Percentiles rank a stretch among this genome's conserved stretches.
Conservation (phyloP, 2,888 invertebrate genomes). For the Drosophila neonasuta region DNA sequence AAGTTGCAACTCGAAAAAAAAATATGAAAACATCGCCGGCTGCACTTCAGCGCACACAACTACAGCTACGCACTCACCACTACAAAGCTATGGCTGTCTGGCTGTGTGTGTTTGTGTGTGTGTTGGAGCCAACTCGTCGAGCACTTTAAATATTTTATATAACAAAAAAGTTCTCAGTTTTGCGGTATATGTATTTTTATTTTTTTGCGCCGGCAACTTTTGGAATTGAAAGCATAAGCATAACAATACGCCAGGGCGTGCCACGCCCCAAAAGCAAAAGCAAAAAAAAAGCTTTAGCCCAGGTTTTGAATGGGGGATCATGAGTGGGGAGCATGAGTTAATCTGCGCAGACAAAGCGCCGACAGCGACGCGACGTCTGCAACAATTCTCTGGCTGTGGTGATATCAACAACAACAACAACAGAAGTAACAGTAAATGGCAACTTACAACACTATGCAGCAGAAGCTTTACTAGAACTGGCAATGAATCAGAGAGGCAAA, state of each 20-base stretch:
- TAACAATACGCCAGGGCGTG: constrained; percentile 57
- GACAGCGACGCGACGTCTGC: constrained; percentile 66
- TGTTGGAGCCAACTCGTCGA: constrained; percentile 34
- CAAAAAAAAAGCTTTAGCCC: constrained; percentile 14
- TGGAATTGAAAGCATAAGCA: constrained; percentile 52
- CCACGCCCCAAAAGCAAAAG: constrained; percentile 31
- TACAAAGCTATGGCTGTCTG: constrained; percentile 15
- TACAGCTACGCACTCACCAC: constrained; percentile 42
- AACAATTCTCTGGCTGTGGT: constrained; percentile 44
- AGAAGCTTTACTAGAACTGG: constrained; percentile 65
- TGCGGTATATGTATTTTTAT: constrained; percentile 16
- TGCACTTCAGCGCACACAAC: constrained; percentile 40
- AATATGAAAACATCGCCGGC: constrained; percentile 36
- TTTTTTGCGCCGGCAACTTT: constrained; percentile 52
- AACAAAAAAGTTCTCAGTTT: constrained; percentile 47
- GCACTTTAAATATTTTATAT: constrained; percentile 69
- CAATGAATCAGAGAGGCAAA: constrained; percentile 70
- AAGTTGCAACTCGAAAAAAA: constrained; percentile 50
- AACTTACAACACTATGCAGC: constrained; percentile 52
- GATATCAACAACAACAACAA: constrained; percentile 53
- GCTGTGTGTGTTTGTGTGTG: constrained; percentile 21
- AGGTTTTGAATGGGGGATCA: constrained; percentile 59
- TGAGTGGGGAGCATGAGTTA: constrained; percentile 59
- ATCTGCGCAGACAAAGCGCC: constrained; percentile 70
- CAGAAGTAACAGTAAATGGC: constrained; percentile 39